A percentile compares a stretch with the other conserved stretches of the same genome.
Evolutionary conservation across 2,888 invertebrate genomes (phyloP).

Genomic region (Agonum fuliginosum): DNA sequence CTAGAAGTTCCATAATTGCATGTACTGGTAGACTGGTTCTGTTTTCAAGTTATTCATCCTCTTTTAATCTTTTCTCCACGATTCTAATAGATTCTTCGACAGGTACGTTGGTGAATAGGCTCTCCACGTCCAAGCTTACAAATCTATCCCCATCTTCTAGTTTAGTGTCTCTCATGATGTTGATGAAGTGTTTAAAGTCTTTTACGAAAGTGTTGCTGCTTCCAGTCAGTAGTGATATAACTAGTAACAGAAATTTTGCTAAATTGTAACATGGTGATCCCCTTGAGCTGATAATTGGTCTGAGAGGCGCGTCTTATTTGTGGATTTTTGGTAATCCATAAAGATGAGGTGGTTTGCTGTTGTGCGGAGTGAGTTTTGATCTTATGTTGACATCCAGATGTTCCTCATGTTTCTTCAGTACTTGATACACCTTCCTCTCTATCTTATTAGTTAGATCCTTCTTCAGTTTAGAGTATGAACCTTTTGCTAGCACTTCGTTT

Average conservation of each 20-base stretch:
- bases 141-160: no score
- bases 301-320: neutral
- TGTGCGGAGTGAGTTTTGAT: conserved; percentile 15
- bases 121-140: neutral
- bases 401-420: conserved; percentile 14
- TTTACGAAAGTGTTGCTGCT: neutral
- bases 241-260: no score
- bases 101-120: neutral
- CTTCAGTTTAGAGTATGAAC: neutral
- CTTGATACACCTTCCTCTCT: neutral
- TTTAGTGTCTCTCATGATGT: neutral
- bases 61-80: neutral
- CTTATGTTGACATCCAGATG: neutral
- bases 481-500: neutral
- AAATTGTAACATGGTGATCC: no score
- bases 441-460: no score
- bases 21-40: neutral
- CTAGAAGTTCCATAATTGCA: no score
- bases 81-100: neutral
- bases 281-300: conserved; percentile 5
- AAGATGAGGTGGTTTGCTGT: conserved; percentile 25
- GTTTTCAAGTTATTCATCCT: neutral
- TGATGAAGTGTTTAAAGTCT: neutral
- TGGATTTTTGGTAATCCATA: conserved; percentile 9
- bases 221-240: neutral